Base-by-base conservation (phyloP, 2,797 vertebrate species). In the Poeciliopsis paucimaculata region DNA sequence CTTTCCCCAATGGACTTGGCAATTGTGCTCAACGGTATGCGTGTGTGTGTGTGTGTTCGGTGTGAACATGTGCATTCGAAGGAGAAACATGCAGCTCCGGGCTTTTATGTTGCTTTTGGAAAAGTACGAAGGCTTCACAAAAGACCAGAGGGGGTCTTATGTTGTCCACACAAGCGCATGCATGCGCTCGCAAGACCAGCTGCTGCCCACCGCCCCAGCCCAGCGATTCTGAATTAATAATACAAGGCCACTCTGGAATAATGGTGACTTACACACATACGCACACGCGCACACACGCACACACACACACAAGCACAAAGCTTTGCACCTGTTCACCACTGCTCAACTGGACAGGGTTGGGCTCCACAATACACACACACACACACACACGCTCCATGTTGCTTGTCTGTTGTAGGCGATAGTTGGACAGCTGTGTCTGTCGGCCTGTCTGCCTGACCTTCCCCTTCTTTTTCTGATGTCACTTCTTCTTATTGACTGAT, bases 141-240 rank as follows among this genome's bases (percentile, higher is more conserved):
- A 93, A 89, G 92, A 86, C 75, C 77, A 78, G 78, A 79, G 39
- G 70, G 76, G 79, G 88, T 87, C 90, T 84, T 88, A 86, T 87
- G 86, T 88, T 90, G 86, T 88, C 70, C 78, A 78, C 77, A 84
- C 88, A 84, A 79, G 84, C 86, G 86, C 88, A 89, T 68, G 31
- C 84, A 87, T 77, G 43, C 82, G 88, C 74, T 81, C 81, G 62
- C 91, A 87, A 84, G 77, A 82, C 91, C 94, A 95, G 93, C 94
- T 95, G 94, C 93, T 49, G 84, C 91, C 87, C 88, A 90, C 87
- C 86, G 89, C 90, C 84, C 83, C 91, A 87, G 86, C 88, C 86
- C 82, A 84, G 89, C 91, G 89, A 94, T 95, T 93, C 91, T 96
- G 95, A 96, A 96, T 96, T 94, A 95, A 96, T 96, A 95, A 96